These are phyloP conservation scores for Erebia ligea DNA, from an alignment of 2,888 invertebrate species.

Conservation along the genomic window DNA sequence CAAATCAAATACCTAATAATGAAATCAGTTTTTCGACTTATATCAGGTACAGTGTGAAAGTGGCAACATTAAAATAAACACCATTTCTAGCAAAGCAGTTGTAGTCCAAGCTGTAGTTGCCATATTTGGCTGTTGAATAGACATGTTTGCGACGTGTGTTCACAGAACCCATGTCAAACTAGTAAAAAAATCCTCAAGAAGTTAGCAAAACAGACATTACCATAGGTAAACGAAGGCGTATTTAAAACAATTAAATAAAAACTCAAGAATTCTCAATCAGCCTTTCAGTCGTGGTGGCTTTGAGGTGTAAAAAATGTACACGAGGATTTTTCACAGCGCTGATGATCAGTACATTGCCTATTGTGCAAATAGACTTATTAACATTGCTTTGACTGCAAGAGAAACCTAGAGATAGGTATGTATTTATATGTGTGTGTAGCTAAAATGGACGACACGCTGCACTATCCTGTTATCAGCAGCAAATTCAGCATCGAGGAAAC, in stretches of 20 bases:
- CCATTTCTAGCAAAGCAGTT: constrained; percentile 9
- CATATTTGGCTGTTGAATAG: constrained; percentile 22
- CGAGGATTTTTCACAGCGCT: too few relatives aligned
- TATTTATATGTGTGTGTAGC: too few relatives aligned
- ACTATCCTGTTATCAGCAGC: too few relatives aligned
- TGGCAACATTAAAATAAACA: constrained; percentile 21
- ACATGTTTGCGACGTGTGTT: constrained; percentile 10
- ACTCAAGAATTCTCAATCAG: background rate
- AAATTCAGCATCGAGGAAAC: too few relatives aligned
- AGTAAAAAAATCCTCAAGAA: constrained; percentile 4
- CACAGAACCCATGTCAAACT: constrained; percentile 7
- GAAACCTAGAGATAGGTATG: too few relatives aligned
- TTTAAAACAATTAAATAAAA: background rate
- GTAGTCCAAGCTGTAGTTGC: constrained; percentile 12
- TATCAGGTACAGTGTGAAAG: constrained; percentile 4
- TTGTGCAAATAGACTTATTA: too few relatives aligned
- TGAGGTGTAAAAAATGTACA: too few relatives aligned
- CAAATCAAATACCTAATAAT: background rate
- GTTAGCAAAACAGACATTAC: constrained; percentile 5
- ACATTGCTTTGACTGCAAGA: too few relatives aligned
- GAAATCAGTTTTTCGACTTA: background rate
- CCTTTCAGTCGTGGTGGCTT: too few relatives aligned
- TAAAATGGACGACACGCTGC: too few relatives aligned
- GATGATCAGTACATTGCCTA: too few relatives aligned
- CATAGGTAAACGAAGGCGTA: background rate